A percentile compares a stretch with the other conserved stretches of the same genome.
These are phyloP conservation scores for Hypothenemus hampei DNA, from an alignment of 1,140 invertebrate genomes.

Conservation along the genomic window DNA sequence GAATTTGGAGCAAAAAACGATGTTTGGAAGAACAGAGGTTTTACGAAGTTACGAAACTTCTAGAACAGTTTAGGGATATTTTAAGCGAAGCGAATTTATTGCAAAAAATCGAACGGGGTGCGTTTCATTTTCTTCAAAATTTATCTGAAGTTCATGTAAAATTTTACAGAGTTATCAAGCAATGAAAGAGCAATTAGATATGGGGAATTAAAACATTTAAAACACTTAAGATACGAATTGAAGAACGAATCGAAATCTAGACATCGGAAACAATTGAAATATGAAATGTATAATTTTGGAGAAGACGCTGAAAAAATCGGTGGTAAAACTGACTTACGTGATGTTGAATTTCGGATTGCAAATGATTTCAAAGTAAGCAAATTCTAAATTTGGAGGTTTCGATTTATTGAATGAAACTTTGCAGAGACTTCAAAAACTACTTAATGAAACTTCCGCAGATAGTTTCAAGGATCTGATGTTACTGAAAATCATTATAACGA, in stretches of 20 bases:
- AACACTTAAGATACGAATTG: slow-evolving; percentile 67
- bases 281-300: slow-evolving; percentile 47
- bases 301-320: slow-evolving; percentile 53
- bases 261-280: slow-evolving; percentile 69
- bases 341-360: slow-evolving; percentile 78
- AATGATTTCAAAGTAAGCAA: slow-evolving; percentile 38
- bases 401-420: background rate
- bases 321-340: slow-evolving; percentile 73
- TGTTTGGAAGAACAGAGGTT: slow-evolving; percentile 94
- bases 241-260: slow-evolving; percentile 57
- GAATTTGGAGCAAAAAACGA: slow-evolving; percentile 80
- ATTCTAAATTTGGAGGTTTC: background rate
- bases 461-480: slow-evolving; percentile 81
- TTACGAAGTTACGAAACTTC: slow-evolving; percentile 92
- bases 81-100: slow-evolving; percentile 71
- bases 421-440: slow-evolving; percentile 52
- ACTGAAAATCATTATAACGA: slow-evolving; percentile 83
- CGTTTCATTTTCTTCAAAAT: background rate
- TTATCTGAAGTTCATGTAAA: background rate
- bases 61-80: slow-evolving; percentile 83
- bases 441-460: slow-evolving; percentile 64
- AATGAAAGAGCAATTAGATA: slow-evolving; percentile 73
- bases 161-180: slow-evolving; percentile 54
- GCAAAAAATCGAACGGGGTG: slow-evolving; percentile 50
- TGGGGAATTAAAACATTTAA: slow-evolving; percentile 82